Percentiles rank a stretch among this genome's conserved stretches.
Conservation (phyloP, 1,140 invertebrate species). For the Drosophila pruinosa region DNA sequence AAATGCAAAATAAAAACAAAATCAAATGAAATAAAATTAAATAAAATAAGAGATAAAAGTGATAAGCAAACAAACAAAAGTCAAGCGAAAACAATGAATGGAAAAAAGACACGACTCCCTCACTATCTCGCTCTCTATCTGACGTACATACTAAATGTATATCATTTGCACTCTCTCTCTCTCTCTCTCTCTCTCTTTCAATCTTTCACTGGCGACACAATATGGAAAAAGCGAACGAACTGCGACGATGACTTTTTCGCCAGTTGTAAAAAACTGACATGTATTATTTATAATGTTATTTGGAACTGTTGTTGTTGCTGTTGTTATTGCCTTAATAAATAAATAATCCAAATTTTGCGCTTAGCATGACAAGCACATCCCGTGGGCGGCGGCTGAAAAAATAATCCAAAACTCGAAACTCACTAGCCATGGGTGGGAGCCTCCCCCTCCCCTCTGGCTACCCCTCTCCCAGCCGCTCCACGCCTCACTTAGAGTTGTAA, state of each 20-base stretch:
- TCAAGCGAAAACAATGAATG: constrained; percentile 38
- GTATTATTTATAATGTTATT: constrained; percentile 48
- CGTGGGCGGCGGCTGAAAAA: constrained; percentile 33
- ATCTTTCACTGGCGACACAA: not conserved
- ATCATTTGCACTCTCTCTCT: not conserved
- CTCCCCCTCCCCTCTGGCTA: not conserved
- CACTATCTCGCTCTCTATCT: not conserved
- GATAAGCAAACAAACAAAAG: constrained; percentile 27
- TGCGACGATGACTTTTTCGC: constrained; percentile 11
- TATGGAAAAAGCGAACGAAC: constrained; percentile 6
- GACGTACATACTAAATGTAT: not conserved
- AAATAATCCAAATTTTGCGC: constrained; percentile 52
- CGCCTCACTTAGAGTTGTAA: constrained; percentile 21
- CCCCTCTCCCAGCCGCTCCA: not conserved
- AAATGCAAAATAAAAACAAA: constrained; percentile 2
- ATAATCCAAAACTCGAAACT: constrained; percentile 3
- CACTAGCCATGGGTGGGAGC: constrained; percentile 15
- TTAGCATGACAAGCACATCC: constrained; percentile 50
- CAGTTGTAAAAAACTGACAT: constrained; percentile 49
- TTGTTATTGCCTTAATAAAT: constrained; percentile 47
- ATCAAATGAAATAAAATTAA: constrained; percentile 16
- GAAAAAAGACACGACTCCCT: constrained; percentile 1
- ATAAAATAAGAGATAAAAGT: constrained; percentile 39
- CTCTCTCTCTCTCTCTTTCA: not conserved
- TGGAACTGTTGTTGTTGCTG: constrained; percentile 7